Evolutionary conservation across 2,797 vertebrate species (phyloP), one percentile per base, ranked within the genome.

Genomic region (Cryptoblepharus egeriae): DNA sequence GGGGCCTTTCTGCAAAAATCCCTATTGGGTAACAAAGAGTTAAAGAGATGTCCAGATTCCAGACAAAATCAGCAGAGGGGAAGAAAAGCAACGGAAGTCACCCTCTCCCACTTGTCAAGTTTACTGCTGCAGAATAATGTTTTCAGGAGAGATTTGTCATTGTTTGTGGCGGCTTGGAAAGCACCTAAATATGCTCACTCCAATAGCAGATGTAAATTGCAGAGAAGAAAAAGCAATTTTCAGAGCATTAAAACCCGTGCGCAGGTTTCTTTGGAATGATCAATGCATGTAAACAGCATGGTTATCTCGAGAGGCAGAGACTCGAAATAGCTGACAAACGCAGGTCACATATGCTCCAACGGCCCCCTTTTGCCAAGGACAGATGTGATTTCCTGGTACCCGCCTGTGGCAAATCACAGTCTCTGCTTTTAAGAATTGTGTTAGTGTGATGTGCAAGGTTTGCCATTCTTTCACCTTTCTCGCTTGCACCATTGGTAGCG

Each of bases 191-290:
- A 93, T 85, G 89, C 92, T 93, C 78, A 12, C 70, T 90, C 91
- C 93, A 93, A 93, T 93, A 81, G 85, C 8, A 81, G 86, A 94
- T 93, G 93, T 91, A 94, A 93, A 93, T 93, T 93, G 93, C 92
- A 92, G 90, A 91, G 92, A 92, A 91, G 92, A 88, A 92, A 92
- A 94, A 94, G 93, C 93, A 94, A 94, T 94, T 94, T 93, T 91
- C 16, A 79, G 92, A 88, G 89, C 92, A 92, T 94, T 94, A 93
- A 93, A 93, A 91, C 87, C 90, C 90, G 91, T 93, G 88, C 88
- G 87, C 88, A 91, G 93, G 92, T 93, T 93, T 82, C 91, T 91
- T 87, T 86, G 89, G 88, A 93, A 89, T 92, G 92, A 93, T 93
- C 91, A 87, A 93, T 93, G 93, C 78, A 90, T 91, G 75, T 60